phyloP scores from a whole-genome alignment of 2,113 vertebrate species.

The Ptychochromis oligacanthus region DNA sequence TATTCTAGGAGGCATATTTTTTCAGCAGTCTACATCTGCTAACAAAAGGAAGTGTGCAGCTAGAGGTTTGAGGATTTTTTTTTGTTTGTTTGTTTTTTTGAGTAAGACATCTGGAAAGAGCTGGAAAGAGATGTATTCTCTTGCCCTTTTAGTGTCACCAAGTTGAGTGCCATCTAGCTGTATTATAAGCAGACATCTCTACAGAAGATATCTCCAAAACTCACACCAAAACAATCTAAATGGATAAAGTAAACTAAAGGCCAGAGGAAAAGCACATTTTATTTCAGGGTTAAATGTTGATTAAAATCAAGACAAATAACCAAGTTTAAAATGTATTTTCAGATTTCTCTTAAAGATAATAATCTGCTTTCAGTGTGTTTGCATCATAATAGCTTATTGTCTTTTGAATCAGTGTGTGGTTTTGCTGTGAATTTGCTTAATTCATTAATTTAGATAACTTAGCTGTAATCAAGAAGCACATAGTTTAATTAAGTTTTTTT shows the following conservation, averaged over 20 bases:
- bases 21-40: too few species aligned
- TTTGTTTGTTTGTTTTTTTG: too few species aligned
- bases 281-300: too few species aligned
- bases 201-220: neutral
- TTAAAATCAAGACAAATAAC: neutral
- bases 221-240: neutral
- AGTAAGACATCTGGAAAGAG: neutral
- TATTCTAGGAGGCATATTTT: too few species aligned
- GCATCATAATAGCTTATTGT: neutral
- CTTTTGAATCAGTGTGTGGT: neutral
- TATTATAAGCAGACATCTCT: neutral
- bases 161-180: neutral
- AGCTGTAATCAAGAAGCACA: neutral
- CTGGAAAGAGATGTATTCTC: too few species aligned
- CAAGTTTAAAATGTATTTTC: too few species aligned
- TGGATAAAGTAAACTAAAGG: neutral
- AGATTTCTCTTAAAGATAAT: too few species aligned
- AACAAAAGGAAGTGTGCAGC: neutral
- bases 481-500: neutral
- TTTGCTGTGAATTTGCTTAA: neutral
- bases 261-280: neutral
- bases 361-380: neutral
- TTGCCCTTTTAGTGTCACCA: too few species aligned
- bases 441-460: neutral
- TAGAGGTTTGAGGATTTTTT: neutral